Conservation (phyloP, 1,140 invertebrate species). For the Phymastichus coffea region DNA sequence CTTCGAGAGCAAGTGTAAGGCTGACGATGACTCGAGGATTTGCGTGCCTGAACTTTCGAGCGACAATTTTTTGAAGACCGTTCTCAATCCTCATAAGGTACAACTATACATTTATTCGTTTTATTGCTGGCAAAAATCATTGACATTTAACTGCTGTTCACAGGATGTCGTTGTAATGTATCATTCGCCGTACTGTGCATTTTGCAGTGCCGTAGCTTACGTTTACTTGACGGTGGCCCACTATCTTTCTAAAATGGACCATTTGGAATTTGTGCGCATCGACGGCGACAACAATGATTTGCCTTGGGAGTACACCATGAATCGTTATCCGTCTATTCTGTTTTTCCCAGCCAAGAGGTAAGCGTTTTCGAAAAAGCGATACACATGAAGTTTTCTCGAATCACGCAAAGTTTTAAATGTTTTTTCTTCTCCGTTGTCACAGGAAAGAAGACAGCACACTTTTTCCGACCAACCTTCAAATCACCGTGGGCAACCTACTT, state of each 20-base stretch:
- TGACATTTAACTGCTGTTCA: slow-evolving; percentile 21
- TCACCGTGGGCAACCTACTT: slow-evolving; percentile 69
- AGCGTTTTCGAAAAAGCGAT: not conserved
- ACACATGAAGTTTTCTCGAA: not conserved
- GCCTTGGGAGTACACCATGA: slow-evolving; percentile 77
- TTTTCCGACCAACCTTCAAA: slow-evolving; percentile 64
- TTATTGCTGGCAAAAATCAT: slow-evolving; percentile 29
- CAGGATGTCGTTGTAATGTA: slow-evolving; percentile 73
- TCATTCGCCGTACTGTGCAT: slow-evolving; percentile 70
- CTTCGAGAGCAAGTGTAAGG: slow-evolving; percentile 36
- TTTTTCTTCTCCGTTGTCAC: slow-evolving; percentile 37
- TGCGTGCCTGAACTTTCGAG: slow-evolving; percentile 63
- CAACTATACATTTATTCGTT: not conserved
- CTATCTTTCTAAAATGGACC: slow-evolving; percentile 59
- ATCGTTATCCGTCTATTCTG: slow-evolving; percentile 72
- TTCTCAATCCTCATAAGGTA: slow-evolving; percentile 51
- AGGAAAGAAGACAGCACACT: slow-evolving; percentile 74
- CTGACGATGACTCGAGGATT: slow-evolving; percentile 37
- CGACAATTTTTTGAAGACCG: slow-evolving; percentile 54
- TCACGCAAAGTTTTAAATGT: not conserved
- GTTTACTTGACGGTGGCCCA: slow-evolving; percentile 67
- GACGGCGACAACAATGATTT: slow-evolving; percentile 79
- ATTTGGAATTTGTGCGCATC: slow-evolving; percentile 67
- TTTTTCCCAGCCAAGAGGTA: slow-evolving; percentile 71
- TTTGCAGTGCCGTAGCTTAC: slow-evolving; percentile 69